Base-by-base conservation (phyloP, 2,797 vertebrate genomes). In the Epinephelus malabaricus region DNA sequence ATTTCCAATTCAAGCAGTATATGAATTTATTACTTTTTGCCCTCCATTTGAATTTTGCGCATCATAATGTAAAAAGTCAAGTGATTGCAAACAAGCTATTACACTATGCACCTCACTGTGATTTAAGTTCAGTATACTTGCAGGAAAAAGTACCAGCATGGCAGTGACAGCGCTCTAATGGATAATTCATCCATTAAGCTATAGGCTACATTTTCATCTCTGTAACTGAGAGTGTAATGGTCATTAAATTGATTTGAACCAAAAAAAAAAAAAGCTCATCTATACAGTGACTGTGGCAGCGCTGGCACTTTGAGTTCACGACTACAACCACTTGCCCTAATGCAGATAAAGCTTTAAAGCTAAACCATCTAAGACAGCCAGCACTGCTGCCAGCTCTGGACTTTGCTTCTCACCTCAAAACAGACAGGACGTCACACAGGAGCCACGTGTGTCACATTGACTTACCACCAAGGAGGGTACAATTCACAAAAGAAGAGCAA, bases 401-500 rank as follows among this genome's bases (percentile, higher is more conserved):
- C 72, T 78, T 76, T 78, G 70, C 56, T 67, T 84, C 85, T 89
- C 77, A 85, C 87, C 82, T 81, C 59, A 69, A 27, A 64, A 54
- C 70, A 69, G 59, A 86, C 79, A 84, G 73, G 77, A 79, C 83
- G 25, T 79, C 86, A 78, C 82, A n/a, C 30, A 83, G 76, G 59
- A 82, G 68, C 73, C 80, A 68, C 21, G 34, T 77, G 59, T 66
- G 86, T 91, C 92, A 90, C 82, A 84, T 76, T 53, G 82, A 83
- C 86, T 92, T 78, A 89, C 78, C 74, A 84, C 61, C 61, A 56
- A 71, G 60, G 71, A 75, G 50, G 63, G 49, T 66, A 66, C 55
- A 82, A 83, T 84, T 81, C 80, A 93, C 80, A 88, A 88, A 88
- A 64, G 76, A 80, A 73, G 74, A 73, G 76, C 59, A 85, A 88